A percentile compares a stretch with the other conserved stretches of the same genome.
Conservation (phyloP, 2,797 vertebrate genomes). For the Scomberomorus guttatus region DNA sequence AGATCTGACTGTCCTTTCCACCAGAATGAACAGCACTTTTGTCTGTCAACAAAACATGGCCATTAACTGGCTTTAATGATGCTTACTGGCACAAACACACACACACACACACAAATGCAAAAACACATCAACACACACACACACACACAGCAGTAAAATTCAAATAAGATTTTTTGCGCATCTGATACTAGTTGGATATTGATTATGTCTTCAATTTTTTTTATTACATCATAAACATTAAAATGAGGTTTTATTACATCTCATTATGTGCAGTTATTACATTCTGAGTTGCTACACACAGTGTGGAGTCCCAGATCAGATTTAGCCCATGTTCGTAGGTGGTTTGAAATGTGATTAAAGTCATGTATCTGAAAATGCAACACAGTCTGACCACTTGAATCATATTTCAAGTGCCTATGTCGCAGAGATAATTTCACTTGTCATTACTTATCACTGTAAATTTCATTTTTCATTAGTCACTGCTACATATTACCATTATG, state of each 20-base stretch:
- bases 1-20: conserved; percentile 69
- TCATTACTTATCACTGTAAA: too few relatives aligned
- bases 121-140: background rate
- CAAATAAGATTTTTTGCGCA: background rate
- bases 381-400: background rate
- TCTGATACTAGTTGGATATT: conserved; percentile 37
- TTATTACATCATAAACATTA: conserved; percentile 40
- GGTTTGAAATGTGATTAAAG: background rate
- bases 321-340: background rate
- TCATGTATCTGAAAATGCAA: background rate
- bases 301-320: conserved; percentile 4
- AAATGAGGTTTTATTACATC: conserved; percentile 31
- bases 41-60: conserved; percentile 65
- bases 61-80: conserved; percentile 68
- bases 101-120: conserved; percentile 1
- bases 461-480: too few relatives aligned
- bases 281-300: background rate
- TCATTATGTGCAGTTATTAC: conserved; percentile 10
- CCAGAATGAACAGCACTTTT: conserved; percentile 57
- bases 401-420: background rate
- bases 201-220: conserved; percentile 20
- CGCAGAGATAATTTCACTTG: too few relatives aligned
- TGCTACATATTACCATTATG: too few relatives aligned
- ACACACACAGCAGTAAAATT: background rate
- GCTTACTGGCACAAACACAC: conserved; percentile 26